A percentile compares a stretch with the other conserved stretches of the same genome.
Conservation (phyloP, 2,797 vertebrate species). For the Hylomyscus alleni region DNA sequence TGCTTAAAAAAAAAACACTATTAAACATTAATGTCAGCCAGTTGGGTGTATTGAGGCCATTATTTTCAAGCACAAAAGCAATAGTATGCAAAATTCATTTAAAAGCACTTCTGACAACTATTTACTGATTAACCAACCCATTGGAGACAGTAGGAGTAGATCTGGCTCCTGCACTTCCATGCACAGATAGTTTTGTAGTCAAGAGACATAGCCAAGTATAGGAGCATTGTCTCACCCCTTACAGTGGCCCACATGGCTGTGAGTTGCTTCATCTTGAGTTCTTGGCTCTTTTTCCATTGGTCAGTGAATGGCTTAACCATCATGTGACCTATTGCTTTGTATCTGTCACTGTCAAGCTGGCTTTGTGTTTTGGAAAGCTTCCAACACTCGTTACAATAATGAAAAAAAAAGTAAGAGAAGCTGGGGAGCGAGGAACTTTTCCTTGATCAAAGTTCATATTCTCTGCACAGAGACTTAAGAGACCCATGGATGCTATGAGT, state of each 20-base stretch:
- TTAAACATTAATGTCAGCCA: constrained; percentile 5
- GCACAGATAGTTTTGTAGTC: neutral
- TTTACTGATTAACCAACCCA: neutral
- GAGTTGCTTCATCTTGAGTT: neutral
- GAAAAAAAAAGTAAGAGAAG: neutral
- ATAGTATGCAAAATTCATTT: neutral
- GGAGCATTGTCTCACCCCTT: neutral
- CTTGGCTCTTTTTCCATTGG: constrained; percentile 33
- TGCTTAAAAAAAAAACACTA: neutral
- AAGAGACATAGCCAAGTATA: neutral
- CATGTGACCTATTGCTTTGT: constrained; percentile 61
- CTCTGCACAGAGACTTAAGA: constrained; percentile 5
- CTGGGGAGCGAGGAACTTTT: neutral
- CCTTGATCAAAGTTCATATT: neutral
- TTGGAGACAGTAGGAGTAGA: neutral
- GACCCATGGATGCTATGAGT: neutral
- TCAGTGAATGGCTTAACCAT: constrained; percentile 59
- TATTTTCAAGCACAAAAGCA: neutral
- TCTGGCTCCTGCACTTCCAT: neutral
- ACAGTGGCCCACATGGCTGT: neutral
- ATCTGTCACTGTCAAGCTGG: constrained; percentile 67
- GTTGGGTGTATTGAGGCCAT: neutral
- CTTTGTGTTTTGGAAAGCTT: constrained; percentile 68
- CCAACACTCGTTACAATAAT: constrained; percentile 67
- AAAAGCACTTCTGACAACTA: constrained; percentile 14